Evolutionary conservation across 2,888 invertebrate genomes (phyloP).

Genomic region (Oscheius sp.): DNA sequence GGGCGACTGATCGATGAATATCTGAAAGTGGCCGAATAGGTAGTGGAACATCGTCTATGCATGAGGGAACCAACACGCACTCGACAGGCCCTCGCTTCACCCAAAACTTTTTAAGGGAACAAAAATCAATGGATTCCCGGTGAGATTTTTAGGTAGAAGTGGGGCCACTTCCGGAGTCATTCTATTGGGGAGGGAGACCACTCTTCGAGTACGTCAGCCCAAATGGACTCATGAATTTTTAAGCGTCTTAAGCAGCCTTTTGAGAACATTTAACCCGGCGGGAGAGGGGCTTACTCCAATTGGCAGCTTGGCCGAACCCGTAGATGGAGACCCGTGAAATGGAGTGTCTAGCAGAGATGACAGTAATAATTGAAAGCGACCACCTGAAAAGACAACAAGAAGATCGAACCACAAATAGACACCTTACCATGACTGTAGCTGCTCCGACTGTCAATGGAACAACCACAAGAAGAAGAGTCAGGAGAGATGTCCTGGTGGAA

Average conservation of each 20-base stretch:
- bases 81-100: slow-evolving; percentile 2
- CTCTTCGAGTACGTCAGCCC: background rate
- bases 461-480: slow-evolving; percentile 70
- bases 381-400: slow-evolving; percentile 52
- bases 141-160: background rate
- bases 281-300: slow-evolving; percentile 8
- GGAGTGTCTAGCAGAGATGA: slow-evolving; percentile 63
- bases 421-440: slow-evolving; percentile 63
- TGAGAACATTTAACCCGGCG: background rate
- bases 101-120: background rate
- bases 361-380: slow-evolving; percentile 73
- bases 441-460: slow-evolving; percentile 72
- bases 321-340: slow-evolving; percentile 10
- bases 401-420: background rate
- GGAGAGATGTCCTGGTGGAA: slow-evolving; percentile 62
- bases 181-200: background rate
- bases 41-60: slow-evolving; percentile 8
- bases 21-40: background rate
- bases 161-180: slow-evolving; percentile 3
- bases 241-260: slow-evolving; percentile 27
- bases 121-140: slow-evolving; percentile 5
- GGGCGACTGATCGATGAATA: background rate
- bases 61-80: slow-evolving; percentile 1
- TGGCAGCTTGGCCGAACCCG: slow-evolving; percentile 20
- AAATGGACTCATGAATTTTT: slow-evolving; percentile 12